phyloP scores from a whole-genome alignment of 2,888 invertebrate genomes.

The Eledona agricola region DNA sequence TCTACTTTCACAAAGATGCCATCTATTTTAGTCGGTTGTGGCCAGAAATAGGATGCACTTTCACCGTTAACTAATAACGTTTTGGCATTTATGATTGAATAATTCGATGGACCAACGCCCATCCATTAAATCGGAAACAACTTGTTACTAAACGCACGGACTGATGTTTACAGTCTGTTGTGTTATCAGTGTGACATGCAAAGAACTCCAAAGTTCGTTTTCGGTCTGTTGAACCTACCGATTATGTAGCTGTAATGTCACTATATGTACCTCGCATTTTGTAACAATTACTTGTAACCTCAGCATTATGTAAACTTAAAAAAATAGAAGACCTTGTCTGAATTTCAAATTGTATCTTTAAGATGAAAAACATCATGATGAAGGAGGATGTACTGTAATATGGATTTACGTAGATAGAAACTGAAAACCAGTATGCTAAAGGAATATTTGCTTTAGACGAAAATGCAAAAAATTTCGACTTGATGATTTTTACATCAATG shows the following conservation, averaged over 20 bases:
- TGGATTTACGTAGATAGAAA: too few species aligned
- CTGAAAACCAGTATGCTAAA: too few species aligned
- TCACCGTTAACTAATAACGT: neutral
- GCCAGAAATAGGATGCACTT: neutral
- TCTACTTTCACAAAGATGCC: slow-evolving; percentile 3
- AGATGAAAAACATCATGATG: too few species aligned
- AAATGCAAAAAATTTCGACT: too few species aligned
- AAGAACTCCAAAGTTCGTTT: slow-evolving; percentile 32
- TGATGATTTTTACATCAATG: too few species aligned
- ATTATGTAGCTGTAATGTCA: slow-evolving; percentile 29
- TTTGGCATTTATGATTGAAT: too few species aligned
- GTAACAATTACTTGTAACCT: slow-evolving; percentile 20
- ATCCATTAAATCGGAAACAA: slow-evolving; percentile 11
- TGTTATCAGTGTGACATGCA: slow-evolving; percentile 27
- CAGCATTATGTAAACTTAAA: too few species aligned
- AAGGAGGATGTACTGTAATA: too few species aligned
- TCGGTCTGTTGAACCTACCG: slow-evolving; percentile 34
- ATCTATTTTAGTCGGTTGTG: slow-evolving; percentile 6
- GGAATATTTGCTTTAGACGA: too few species aligned
- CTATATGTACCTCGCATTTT: slow-evolving; percentile 19
- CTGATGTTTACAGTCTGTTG: slow-evolving; percentile 28
- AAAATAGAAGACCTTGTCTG: too few species aligned
- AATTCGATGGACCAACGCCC: too few species aligned
- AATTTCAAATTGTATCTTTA: too few species aligned
- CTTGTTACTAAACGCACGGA: slow-evolving; percentile 14